A percentile compares a stretch with the other conserved stretches of the same genome.
Conservation (phyloP, 2,888 invertebrate species). For the Hemithea aestivaria region DNA sequence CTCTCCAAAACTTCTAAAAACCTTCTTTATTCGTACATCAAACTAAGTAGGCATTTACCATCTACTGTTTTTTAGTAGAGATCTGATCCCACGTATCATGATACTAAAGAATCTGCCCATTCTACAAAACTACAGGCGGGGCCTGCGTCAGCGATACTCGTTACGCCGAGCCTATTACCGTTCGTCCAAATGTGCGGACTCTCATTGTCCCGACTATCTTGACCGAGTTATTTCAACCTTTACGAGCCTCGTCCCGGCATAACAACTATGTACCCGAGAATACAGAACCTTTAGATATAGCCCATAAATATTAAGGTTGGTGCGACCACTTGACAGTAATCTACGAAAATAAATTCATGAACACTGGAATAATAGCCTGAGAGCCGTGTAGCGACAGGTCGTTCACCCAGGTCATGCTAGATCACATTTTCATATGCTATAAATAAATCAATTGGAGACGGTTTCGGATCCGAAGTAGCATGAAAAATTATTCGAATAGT, state of each 20-base stretch:
- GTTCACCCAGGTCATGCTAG: too few species aligned
- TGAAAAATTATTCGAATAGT: slow-evolving; percentile 1
- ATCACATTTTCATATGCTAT: not conserved
- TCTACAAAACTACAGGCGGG: slow-evolving; percentile 14
- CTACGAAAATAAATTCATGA: too few species aligned
- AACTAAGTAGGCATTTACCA: too few species aligned
- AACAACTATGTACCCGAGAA: slow-evolving; percentile 10
- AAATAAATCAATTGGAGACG: slow-evolving; percentile 2
- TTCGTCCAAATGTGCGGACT: slow-evolving; percentile 46
- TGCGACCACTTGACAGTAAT: too few species aligned
- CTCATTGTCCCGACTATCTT: slow-evolving; percentile 47
- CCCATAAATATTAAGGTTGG: slow-evolving; percentile 1
- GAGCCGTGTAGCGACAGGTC: too few species aligned
- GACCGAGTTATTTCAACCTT: slow-evolving; percentile 39
- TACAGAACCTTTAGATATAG: not conserved
- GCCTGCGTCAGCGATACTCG: slow-evolving; percentile 40
- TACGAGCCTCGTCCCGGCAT: slow-evolving; percentile 25
- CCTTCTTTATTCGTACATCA: too few species aligned
- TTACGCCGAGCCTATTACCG: slow-evolving; percentile 42
- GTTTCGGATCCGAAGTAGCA: slow-evolving; percentile 4
- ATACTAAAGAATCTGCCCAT: slow-evolving; percentile 3
- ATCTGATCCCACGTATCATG: not conserved
- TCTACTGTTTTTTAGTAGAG: too few species aligned
- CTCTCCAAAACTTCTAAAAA: too few species aligned
- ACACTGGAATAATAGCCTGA: too few species aligned